These are phyloP conservation scores for Eupeodes luniger DNA, from an alignment of 2,888 invertebrate species.

Conservation along the genomic window DNA sequence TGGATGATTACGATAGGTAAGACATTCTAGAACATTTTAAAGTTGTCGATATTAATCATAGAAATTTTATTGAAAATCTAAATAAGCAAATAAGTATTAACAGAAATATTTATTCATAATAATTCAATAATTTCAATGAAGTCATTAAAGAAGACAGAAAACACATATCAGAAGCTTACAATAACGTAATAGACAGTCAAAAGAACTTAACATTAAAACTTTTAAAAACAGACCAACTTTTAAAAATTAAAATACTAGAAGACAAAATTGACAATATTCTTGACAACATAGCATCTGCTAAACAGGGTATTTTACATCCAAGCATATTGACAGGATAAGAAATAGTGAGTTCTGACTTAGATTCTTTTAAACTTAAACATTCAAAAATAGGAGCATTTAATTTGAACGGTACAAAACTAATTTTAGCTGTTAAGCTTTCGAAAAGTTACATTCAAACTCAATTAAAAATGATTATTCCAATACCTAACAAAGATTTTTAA, in stretches of 20 bases:
- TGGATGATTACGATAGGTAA: constrained; percentile 10
- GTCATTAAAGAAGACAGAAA: constrained; percentile 26
- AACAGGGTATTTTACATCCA: constrained; percentile 25
- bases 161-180: constrained; percentile 23
- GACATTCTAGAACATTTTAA: constrained; percentile 11
- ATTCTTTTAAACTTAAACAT: constrained; percentile 29
- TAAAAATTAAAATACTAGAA: neutral
- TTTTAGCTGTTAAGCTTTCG: constrained; percentile 23
- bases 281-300: constrained; percentile 27
- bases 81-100: constrained; percentile 29
- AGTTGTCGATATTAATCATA: constrained; percentile 6
- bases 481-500: constrained; percentile 16
- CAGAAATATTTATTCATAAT: constrained; percentile 14
- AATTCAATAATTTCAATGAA: constrained; percentile 31
- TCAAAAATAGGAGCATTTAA: constrained; percentile 22
- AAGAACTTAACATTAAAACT: constrained; percentile 14
- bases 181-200: constrained; percentile 13
- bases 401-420: constrained; percentile 17
- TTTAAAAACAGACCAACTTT: constrained; percentile 18
- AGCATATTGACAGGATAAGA: constrained; percentile 28
- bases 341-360: constrained; percentile 18
- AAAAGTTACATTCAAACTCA: constrained; percentile 24
- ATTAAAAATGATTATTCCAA: constrained; percentile 38
- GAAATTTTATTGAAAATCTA: constrained; percentile 17
- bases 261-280: constrained; percentile 39